Evolutionary conservation across 2,113 vertebrate genomes (phyloP).

Genomic region (Colinus virginianus): DNA sequence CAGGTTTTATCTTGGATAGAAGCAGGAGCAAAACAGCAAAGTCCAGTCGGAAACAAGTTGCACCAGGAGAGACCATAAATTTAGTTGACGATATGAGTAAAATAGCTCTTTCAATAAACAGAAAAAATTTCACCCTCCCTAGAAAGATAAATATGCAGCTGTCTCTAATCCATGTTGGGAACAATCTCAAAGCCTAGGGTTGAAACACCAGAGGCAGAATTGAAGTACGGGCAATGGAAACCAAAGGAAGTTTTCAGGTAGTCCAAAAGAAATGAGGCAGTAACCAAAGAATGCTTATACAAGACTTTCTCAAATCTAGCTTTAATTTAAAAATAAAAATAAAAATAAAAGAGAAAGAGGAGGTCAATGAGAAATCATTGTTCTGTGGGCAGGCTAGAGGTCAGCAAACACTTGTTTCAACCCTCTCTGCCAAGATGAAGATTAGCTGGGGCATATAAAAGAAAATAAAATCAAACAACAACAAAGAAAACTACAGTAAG

Average conservation of each 20-base stretch:
- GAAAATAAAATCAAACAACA: not conserved
- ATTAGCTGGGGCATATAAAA: not conserved
- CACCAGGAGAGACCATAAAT: not conserved
- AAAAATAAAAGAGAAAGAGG: not conserved
- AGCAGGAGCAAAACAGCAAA: not conserved
- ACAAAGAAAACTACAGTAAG: not conserved
- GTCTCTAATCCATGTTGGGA: not conserved
- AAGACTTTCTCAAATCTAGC: not conserved
- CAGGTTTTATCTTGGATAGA: not conserved
- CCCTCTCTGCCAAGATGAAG: not conserved
- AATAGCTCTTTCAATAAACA: not conserved
- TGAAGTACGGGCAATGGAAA: not conserved
- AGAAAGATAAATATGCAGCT: not conserved
- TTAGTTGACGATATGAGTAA: not conserved
- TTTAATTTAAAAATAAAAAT: too few relatives aligned
- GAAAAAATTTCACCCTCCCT: not conserved
- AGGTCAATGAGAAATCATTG: not conserved
- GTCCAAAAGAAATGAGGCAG: not conserved
- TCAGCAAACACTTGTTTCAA: not conserved
- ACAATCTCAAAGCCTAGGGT: not conserved
- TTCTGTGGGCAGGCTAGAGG: not conserved
- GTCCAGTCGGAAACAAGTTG: not conserved
- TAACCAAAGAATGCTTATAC: not conserved
- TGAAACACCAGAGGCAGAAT: not conserved
- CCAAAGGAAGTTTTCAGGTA: not conserved